phyloP scores from a whole-genome alignment of 2,888 invertebrate species.

The Agrotis puta region DNA sequence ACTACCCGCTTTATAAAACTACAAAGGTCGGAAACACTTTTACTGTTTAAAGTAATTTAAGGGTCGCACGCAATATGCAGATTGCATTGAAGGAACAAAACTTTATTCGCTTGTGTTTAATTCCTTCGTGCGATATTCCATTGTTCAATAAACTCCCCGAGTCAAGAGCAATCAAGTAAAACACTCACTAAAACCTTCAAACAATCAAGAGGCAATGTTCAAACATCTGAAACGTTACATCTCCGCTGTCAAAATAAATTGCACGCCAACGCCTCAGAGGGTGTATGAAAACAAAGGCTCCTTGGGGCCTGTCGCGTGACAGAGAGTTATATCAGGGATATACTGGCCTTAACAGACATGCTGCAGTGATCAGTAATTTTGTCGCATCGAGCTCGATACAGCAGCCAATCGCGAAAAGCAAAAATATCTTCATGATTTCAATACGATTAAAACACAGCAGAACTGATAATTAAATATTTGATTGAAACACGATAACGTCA shows the following conservation, averaged over 20 bases:
- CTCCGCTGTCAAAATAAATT: slow-evolving; percentile 55
- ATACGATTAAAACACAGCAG: too few relatives aligned
- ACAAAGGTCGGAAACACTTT: slow-evolving; percentile 11
- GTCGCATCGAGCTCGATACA: not conserved
- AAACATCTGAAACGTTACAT: slow-evolving; percentile 40
- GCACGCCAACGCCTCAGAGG: slow-evolving; percentile 49
- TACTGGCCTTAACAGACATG: slow-evolving; percentile 23
- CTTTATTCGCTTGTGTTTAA: slow-evolving; percentile 7
- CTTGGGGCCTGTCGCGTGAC: slow-evolving; percentile 51
- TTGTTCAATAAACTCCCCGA: not conserved
- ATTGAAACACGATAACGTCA: too few relatives aligned
- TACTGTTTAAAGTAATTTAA: slow-evolving; percentile 26
- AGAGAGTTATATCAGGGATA: slow-evolving; percentile 53
- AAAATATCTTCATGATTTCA: too few relatives aligned
- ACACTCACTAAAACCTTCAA: slow-evolving; percentile 10
- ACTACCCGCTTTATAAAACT: slow-evolving; percentile 29
- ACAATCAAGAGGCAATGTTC: slow-evolving; percentile 39
- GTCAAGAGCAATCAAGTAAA: slow-evolving; percentile 13
- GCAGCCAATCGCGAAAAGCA: not conserved
- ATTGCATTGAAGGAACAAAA: slow-evolving; percentile 11
- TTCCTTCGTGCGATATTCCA: not conserved
- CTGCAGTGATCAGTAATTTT: not conserved
- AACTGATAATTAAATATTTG: too few relatives aligned
- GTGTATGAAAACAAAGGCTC: slow-evolving; percentile 51
- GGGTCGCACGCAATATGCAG: slow-evolving; percentile 15